Evolutionary conservation across 2,888 invertebrate genomes (phyloP), one percentile per base, ranked within the genome.

Genomic region (Acleris cristana): DNA sequence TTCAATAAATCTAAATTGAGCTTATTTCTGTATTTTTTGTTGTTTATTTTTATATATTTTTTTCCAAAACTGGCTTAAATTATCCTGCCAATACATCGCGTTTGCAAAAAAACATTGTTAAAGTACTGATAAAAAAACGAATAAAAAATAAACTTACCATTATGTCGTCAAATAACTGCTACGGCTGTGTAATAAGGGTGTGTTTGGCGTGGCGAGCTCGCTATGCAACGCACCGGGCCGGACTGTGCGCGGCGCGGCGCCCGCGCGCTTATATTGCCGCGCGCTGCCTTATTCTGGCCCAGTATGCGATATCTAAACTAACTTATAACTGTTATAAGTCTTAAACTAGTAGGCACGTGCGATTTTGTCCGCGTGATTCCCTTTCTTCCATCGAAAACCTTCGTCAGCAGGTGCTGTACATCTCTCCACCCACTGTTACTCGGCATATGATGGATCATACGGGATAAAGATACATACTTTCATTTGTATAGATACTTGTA

Each of bases 191-290:
- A 16, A 26, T 18, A 48, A 69, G 73, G 59, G 67, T 76, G 84
- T 19, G 44, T 23, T 45, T 57, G 79, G 87, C 87, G 82, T 83
- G 78, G 89, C 82, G 87, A 74, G 90, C 85, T 87, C 80, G 91
- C 79, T 74, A 91, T 85, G 90, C 89, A 90, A 90, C 91, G 84
- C 90, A 86, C 91, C 88, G 88, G 78, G 87, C 89, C 88, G 76
- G 80, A 90, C 89, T 90, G 87, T 87, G 84, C 69, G 74, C 72
- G 64, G 45, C 63, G 71, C 58, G 54, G 62, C 19, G 51, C 19
- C 16, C 63, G n/a, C 49, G 55, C 72, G 40, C 73, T 78, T 84
- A 81, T 89, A 85, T 87, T 73, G 49, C 45, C 34, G 69, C 7
- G 18, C 21, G 56, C 26, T 48, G 70, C 64, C 71, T 64, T 87